phyloP scores from a whole-genome alignment of 2,113 vertebrate genomes.

The Herpailurus yagouaroundi region DNA sequence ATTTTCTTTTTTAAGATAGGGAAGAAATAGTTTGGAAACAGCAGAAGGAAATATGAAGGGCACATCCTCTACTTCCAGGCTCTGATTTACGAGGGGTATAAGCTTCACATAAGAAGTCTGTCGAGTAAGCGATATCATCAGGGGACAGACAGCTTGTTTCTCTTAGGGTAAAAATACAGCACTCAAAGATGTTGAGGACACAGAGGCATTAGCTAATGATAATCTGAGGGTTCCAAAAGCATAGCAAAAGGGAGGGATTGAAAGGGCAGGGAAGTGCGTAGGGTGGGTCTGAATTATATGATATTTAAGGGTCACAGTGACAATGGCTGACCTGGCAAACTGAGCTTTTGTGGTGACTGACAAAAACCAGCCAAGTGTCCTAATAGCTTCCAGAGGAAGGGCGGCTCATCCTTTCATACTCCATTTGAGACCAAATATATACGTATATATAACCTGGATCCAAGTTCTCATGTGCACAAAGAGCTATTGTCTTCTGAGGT shows the following conservation, averaged over 20 bases:
- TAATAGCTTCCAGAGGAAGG: not conserved
- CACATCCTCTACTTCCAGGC: not conserved
- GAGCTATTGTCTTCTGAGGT: not conserved
- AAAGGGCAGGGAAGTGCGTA: not conserved
- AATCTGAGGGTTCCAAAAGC: not conserved
- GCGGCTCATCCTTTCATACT: not conserved
- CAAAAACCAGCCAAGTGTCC: not conserved
- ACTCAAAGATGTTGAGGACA: not conserved
- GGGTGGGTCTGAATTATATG: not conserved
- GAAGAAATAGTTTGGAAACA: slow-evolving; percentile 42
- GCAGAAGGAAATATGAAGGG: slow-evolving; percentile 39
- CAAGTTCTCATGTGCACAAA: not conserved
- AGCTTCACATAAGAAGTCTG: not conserved
- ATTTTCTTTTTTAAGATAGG: not conserved
- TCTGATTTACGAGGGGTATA: slow-evolving; percentile 3
- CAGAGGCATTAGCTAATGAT: not conserved
- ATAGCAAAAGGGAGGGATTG: not conserved
- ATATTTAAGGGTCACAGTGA: not conserved
- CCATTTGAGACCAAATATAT: not conserved
- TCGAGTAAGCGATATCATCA: not conserved
- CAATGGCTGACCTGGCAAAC: not conserved
- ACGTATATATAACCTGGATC: not conserved
- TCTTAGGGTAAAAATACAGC: slow-evolving; percentile 37
- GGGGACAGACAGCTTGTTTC: not conserved
- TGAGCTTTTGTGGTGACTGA: not conserved